Base-by-base conservation (phyloP, 2,797 vertebrate species). In the Lepidocolaptes lacrymiger region DNA sequence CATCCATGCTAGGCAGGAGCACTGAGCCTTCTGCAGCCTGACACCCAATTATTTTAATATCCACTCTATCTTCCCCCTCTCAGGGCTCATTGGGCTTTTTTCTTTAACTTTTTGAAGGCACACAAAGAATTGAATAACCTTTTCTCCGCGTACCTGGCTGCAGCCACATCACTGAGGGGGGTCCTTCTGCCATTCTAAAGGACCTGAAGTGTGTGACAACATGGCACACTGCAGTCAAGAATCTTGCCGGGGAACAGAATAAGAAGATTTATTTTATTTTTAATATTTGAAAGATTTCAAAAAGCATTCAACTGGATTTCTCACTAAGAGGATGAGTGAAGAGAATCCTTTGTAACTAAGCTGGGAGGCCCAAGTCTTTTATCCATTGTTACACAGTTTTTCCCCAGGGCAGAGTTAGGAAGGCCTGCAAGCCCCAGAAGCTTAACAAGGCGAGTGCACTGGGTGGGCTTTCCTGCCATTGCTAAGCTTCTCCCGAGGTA, bases 301-400 rank as follows among this genome's bases (percentile, higher is more conserved):
- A 92, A 95, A 93, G 82, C 91, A 93, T 97, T 97, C 97, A 97
- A 96, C 93, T 96, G 93, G 92, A 97, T 97, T 97, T 96, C 91
- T 97, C 91, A 93, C 94, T 93, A 93, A 95, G 89, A 97, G 93
- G 85, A 97, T 91, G 88, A 96, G 83, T 95, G 77, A 77, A 94
- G 88, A 93, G 86, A 90, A 93, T 94, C 59, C 89, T 90, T 94
- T 94, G 89, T 95, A 84, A 81, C 78, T 95, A 92, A 82, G 58
- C 78, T 77, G 92, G 86, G 89, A 97, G 90, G 92, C 87, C 92
- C 95, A 89, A 96, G 78, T 85, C 86, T 96, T 98, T 96, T 80
- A 96, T 95, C 94, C 89, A 93, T 86, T 96, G 92, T 95, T 97
- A 77, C 90, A 88, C 34, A 93, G 80, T 82, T 93, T 87, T 80